Base-by-base conservation (phyloP, 2,113 vertebrate species). In the Chaetodon trifascialis region DNA sequence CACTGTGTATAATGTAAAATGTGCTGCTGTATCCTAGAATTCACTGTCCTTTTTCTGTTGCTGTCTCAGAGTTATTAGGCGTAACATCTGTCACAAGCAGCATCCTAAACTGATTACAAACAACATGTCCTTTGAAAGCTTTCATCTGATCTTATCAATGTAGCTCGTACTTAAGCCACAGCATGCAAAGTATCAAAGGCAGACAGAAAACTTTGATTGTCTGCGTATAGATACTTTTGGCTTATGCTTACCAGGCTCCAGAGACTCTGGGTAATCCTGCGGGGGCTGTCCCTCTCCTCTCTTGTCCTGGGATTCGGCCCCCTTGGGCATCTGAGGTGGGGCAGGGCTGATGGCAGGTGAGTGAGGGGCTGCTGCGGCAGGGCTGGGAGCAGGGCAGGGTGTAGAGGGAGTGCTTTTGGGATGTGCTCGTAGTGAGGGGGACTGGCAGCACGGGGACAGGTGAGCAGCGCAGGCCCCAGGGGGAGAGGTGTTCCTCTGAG, bases 361-460 rank as follows among this genome's bases (percentile, higher is more conserved):
- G 81, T 94, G 95, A 15, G 97, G 96, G 34, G 95, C 93, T 8
- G 95, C 92, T 16, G 95, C 93, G 0, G 95, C 94, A 6, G 96
- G 91, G 66, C 95, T 92, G 15, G 95, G 96, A 76, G 95, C 95
- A 44, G 95, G 83, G 47, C 97, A 95, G 88, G 97, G 97, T 84
- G 97, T 97, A 76, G 97, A 97, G 30, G 95, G 96, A 82, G 95
- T 96, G 82, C 96, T 97, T 87, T 96, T 94, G 47, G 96, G 83
- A 7, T 95, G 95, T 59, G 95, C 94, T 84, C 94, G 94, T 47
- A 95, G 89, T 52, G 95, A 92, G 0, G 97, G 97, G 0, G 97
- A 97, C 93, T 96, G 97, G 90, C 96, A 97, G 92, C 97, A 99
- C 58, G 97, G 97, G 0, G 97, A 96, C 62, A 97, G 90, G 86